Conservation (phyloP, 2,888 invertebrate genomes). For the Leptogaster cylindrica region DNA sequence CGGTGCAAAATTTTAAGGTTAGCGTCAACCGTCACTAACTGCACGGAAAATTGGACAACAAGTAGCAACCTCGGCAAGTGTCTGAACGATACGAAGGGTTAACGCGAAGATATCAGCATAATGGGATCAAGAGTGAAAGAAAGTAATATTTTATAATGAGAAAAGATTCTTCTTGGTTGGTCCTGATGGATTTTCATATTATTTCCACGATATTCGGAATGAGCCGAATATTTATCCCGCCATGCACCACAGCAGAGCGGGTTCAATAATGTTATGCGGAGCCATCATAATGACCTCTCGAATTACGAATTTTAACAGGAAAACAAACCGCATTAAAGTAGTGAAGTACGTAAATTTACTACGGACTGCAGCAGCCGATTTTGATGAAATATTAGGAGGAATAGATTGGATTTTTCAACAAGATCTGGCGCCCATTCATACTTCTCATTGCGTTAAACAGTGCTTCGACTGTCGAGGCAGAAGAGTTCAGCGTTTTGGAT, state of each 20-base stretch:
- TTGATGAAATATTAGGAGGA: background rate
- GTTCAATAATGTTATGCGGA: background rate
- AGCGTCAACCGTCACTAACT: too few relatives aligned
- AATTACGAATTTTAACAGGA: background rate
- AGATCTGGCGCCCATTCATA: background rate
- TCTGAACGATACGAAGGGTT: background rate
- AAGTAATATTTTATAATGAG: background rate
- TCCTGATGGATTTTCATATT: background rate
- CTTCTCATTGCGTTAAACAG: background rate
- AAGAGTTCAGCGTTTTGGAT: background rate
- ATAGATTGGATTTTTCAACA: conserved; percentile 3
- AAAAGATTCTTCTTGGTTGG: background rate
- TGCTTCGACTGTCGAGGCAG: background rate
- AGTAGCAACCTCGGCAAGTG: background rate
- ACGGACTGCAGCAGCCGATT: background rate
- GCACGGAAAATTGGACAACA: too few relatives aligned
- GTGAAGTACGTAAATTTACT: background rate
- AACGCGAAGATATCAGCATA: too few relatives aligned
- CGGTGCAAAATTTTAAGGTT: too few relatives aligned
- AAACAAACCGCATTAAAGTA: background rate
- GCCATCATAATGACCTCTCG: background rate
- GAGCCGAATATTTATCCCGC: background rate
- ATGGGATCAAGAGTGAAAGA: background rate
- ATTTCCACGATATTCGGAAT: background rate
- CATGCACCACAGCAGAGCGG: background rate